Evolutionary conservation across 2,888 invertebrate genomes (phyloP), one percentile per base, ranked within the genome.

Genomic region (Drosophila neutralis): DNA sequence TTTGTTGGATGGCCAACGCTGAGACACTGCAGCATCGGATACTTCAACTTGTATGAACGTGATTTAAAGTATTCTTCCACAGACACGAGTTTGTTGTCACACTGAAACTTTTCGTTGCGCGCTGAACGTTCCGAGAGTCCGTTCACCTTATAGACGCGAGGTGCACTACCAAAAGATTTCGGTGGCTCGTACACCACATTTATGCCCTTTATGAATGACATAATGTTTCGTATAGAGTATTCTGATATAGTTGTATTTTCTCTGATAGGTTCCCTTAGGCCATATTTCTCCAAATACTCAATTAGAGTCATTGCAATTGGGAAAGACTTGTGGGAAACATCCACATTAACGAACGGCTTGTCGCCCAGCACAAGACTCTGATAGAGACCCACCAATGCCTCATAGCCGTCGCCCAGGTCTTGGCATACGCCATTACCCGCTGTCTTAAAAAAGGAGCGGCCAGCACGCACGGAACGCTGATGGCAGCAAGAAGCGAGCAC

Each of bases 381-480:
- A 93, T 97, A 99, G 0, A 98, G 95, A 7, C 99, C 99, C 69
- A 97, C 95, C 96, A 98, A 98, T 90, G 98, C 95, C 92, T 98
- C 97, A 86, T 97, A 94, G 0, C 98, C 98, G 56, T 95, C 96
- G 0, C 96, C 95, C 13, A 99, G 94, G 89, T 94, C 94, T 1
- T 10, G n/a, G 0, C 71, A 36, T 0, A 73, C 18, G 0, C 42
- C 36, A 2, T 66, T 24, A 0, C 51, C 21, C 0, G 95, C 94
- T 4, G 93, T 93, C 35, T 95, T 95, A 93, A 97, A 98, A 91
- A 96, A 97, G 18, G 97, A 97, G 13, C 97, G 94, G 1, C 93
- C 93, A 4, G 83, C 90, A 6, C 91, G 89, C 33, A 90, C 70
- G 15, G 89, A 82, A 35, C 76, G 82, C 33, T 75, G 61, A 63